Evolutionary conservation across 1,140 invertebrate genomes (phyloP), one percentile per base, ranked within the genome.

Genomic region (Hesperophylax magnus): DNA sequence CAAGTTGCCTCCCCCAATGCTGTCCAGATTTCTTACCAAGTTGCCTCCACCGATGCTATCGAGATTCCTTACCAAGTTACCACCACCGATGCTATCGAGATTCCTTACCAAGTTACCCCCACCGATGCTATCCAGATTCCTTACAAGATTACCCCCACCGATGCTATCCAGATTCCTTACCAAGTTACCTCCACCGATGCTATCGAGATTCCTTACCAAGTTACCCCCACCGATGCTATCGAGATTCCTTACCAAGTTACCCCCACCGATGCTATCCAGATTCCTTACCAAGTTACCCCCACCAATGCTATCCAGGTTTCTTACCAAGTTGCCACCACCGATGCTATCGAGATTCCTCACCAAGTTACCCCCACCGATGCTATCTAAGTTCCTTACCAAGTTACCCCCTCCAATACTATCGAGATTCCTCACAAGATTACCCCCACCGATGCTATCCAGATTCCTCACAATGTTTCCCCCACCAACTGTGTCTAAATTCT

Each of bases 151-250:
- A n/a, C 85, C 85, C 11, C 85, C 86, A 8, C 85, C 85, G 11
- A 86, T 78, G n/a, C 85, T 84, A 78, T 86, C 85, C 9, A 81
- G 52, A 82, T 86, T 87, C 84, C 89, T 88, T 0, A 89, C 86
- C 34, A 91, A 84, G 85, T 90, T 91, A 7, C 89, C 88, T 20
- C 89, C 90, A 0, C 87, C 89, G 4, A 91, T 86, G 11, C 86
- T 85, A 81, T 91, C 91, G 17, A 90, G 69, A 77, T 87, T 87
- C 8, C 91, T 85, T 15, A 91, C 86, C 3, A 91, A 81, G 79
- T 91, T 87, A 54, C 90, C 90, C 20, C 89, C 90, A 18, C 90
- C 81, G 0, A 87, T 86, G 81, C 90, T 89, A 20, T 89, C 81
- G 56, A 86, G 81, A 82, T 89, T 89, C 85, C 34, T 90, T 8